phyloP scores from a whole-genome alignment of 2,888 invertebrate species.

The Epinotia brunnichana region DNA sequence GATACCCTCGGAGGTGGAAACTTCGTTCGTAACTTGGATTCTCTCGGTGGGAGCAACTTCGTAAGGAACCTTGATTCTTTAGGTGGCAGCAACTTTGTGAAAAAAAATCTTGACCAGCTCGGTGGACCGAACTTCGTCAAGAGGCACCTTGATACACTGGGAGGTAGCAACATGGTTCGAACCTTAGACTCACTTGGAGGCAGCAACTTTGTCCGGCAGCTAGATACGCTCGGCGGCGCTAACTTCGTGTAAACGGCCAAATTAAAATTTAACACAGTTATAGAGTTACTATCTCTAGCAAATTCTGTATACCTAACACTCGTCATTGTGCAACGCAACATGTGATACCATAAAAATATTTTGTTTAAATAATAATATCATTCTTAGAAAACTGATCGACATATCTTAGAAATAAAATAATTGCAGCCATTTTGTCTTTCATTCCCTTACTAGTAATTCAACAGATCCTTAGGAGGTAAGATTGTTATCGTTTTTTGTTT shows the following conservation, averaged over 20 bases:
- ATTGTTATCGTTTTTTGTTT: slow-evolving; percentile 1
- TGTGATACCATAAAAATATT: slow-evolving; percentile 59
- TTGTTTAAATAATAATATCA: slow-evolving; percentile 44
- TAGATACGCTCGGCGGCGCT: slow-evolving; percentile 71
- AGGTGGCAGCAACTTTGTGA: slow-evolving; percentile 74
- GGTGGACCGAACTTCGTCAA: slow-evolving; percentile 76
- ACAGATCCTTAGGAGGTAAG: slow-evolving; percentile 35
- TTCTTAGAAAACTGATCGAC: slow-evolving; percentile 38
- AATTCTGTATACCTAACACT: slow-evolving; percentile 22
- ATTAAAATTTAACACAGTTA: slow-evolving; percentile 18
- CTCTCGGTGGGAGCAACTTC: slow-evolving; percentile 75
- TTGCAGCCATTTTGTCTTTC: slow-evolving; percentile 32
- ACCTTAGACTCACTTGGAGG: slow-evolving; percentile 80
- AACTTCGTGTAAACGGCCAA: slow-evolving; percentile 65
- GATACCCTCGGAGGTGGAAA: slow-evolving; percentile 71
- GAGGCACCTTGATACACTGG: slow-evolving; percentile 72
- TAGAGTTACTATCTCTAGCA: slow-evolving; percentile 11
- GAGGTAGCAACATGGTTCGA: slow-evolving; percentile 75
- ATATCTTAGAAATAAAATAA: slow-evolving; percentile 41
- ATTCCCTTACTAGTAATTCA: slow-evolving; percentile 29
- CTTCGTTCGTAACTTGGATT: slow-evolving; percentile 71
- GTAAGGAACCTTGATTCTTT: slow-evolving; percentile 71
- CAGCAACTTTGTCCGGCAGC: slow-evolving; percentile 75
- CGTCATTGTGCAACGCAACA: slow-evolving; percentile 54
- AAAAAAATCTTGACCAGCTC: slow-evolving; percentile 73